Percentiles rank a stretch among this genome's conserved stretches.
These are phyloP conservation scores for Poecilobothrus nobilitatus DNA, from an alignment of 2,888 invertebrate genomes.

Conservation along the genomic window DNA sequence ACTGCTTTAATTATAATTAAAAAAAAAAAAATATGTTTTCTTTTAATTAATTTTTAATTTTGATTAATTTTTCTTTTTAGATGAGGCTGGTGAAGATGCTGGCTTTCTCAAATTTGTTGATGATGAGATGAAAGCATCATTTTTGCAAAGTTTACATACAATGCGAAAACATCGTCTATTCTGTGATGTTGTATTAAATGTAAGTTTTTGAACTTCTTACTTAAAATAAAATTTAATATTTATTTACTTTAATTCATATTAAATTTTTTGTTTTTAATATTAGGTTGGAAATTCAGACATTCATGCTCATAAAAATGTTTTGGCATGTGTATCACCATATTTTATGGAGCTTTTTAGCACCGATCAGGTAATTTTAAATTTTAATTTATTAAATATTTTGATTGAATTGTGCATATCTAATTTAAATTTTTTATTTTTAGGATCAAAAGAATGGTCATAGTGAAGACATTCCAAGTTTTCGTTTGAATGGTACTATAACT, in stretches of 20 bases:
- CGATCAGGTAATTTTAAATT: conserved; percentile 43
- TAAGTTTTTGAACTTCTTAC: conserved; percentile 46
- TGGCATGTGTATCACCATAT: conserved; percentile 69
- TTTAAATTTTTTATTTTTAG: conserved; percentile 12
- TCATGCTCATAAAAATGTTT: conserved; percentile 67
- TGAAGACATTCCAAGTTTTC: conserved; percentile 41
- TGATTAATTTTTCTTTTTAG: conserved; percentile 20
- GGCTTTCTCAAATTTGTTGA: conserved; percentile 49
- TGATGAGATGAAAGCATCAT: conserved; percentile 51
- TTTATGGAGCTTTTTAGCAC: conserved; percentile 64
- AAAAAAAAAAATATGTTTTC: too few species aligned
- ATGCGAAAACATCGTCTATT: conserved; percentile 77
- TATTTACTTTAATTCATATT: conserved; percentile 10
- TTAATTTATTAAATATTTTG: conserved; percentile 5
- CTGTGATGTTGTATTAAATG: conserved; percentile 77
- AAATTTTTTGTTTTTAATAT: conserved; percentile 19
- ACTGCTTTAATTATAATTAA: too few species aligned
- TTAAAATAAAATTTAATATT: not conserved
- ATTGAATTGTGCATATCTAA: not conserved
- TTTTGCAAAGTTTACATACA: conserved; percentile 62
- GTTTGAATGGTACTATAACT: conserved; percentile 56
- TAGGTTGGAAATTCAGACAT: conserved; percentile 63
- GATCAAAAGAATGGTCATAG: conserved; percentile 42
- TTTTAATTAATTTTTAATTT: conserved; percentile 7
- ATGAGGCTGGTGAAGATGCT: conserved; percentile 31